Evolutionary conservation across 2,888 invertebrate species (phyloP).

Genomic region (Macropis europaea): DNA sequence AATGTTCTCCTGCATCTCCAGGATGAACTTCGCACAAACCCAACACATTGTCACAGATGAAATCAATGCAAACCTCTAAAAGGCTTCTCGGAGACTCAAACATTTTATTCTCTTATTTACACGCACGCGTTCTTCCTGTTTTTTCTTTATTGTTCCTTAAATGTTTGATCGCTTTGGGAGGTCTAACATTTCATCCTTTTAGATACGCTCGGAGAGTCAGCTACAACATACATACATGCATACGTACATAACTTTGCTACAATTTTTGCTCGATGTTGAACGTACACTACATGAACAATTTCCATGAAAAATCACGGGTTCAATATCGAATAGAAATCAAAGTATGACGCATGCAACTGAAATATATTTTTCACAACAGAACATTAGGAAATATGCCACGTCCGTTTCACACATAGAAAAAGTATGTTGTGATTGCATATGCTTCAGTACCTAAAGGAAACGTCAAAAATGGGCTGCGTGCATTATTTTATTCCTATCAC

Average conservation of each 20-base stretch:
- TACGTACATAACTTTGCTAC: not conserved
- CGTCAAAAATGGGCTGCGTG: not conserved
- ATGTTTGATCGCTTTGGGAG: conserved; percentile 6
- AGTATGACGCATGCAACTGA: conserved; percentile 1
- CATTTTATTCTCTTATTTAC: conserved; percentile 77
- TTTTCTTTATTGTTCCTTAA: not conserved
- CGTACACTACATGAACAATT: not conserved
- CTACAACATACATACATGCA: conserved; percentile 20
- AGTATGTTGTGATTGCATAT: not conserved
- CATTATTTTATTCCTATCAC: conserved; percentile 8
- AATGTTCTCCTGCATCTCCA: conserved; percentile 66
- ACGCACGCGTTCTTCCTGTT: conserved; percentile 20
- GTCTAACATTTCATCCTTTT: conserved; percentile 21
- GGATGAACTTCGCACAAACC: conserved; percentile 80
- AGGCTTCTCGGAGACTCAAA: conserved; percentile 84
- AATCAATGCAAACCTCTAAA: conserved; percentile 84
- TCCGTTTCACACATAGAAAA: not conserved
- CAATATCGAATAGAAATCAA: not conserved
- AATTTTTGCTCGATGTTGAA: conserved; percentile 3
- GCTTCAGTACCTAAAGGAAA: not conserved
- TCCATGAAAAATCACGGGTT: not conserved
- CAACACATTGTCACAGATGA: conserved; percentile 84
- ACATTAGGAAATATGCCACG: conserved; percentile 16
- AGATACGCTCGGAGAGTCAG: conserved; percentile 12
- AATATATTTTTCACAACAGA: not conserved